Conservation (phyloP, 1,140 invertebrate genomes). For the Drosophila mayri region DNA sequence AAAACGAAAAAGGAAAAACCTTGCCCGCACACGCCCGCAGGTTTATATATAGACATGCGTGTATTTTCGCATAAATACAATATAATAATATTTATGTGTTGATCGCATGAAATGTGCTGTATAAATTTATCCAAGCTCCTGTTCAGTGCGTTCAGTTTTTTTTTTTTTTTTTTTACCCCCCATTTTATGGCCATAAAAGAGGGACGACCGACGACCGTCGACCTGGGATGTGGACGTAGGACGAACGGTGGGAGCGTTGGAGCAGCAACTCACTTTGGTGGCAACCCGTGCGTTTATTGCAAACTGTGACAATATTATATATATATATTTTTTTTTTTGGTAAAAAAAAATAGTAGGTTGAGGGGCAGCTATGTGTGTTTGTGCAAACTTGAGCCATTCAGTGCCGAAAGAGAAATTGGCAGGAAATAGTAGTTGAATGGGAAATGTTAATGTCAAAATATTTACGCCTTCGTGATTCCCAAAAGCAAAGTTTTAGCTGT, state of each 20-base stretch:
- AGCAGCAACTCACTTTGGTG: conserved; percentile 22
- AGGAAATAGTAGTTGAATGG: conserved; percentile 52
- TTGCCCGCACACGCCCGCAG: conserved; percentile 10
- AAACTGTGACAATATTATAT: conserved; percentile 71
- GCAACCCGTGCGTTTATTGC: conserved; percentile 63
- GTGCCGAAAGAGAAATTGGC: conserved; percentile 49
- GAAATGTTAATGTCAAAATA: conserved; percentile 34
- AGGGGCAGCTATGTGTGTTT: background rate
- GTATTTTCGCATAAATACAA: conserved; percentile 49
- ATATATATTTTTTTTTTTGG: conserved; percentile 13
- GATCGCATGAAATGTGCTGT: conserved; percentile 78
- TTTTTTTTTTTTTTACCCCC: conserved; percentile 40
- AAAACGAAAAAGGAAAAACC: background rate
- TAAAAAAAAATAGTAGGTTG: background rate
- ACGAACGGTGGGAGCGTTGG: conserved; percentile 1
- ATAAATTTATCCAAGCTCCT: conserved; percentile 73
- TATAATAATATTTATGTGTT: conserved; percentile 82
- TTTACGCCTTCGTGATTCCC: conserved; percentile 16
- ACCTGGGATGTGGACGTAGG: background rate
- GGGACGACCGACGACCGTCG: conserved; percentile 4
- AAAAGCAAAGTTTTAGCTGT: background rate
- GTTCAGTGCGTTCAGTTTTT: conserved; percentile 52
- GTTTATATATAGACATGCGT: conserved; percentile 40
- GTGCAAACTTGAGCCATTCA: conserved; percentile 12
- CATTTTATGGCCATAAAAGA: conserved; percentile 35